A percentile compares a stretch with the other conserved stretches of the same genome.
These are phyloP conservation scores for Oxyteleia sp. DNA, from an alignment of 2,888 invertebrate genomes.

Conservation along the genomic window DNA sequence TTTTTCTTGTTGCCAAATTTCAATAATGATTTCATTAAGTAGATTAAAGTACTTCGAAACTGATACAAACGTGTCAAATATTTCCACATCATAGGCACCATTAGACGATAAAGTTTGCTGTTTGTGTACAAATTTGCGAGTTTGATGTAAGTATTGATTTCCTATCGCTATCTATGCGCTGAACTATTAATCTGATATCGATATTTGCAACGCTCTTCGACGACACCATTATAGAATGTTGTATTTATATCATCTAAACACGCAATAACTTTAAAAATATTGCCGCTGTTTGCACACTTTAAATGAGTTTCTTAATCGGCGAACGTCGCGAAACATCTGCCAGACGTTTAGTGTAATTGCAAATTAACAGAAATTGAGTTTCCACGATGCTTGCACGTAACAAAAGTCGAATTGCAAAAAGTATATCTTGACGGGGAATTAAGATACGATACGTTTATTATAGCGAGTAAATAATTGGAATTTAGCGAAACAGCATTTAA, in stretches of 20 bases:
- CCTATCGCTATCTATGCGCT: slow-evolving; percentile 29
- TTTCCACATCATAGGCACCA: slow-evolving; percentile 37
- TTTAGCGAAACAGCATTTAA: no score
- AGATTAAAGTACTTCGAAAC: background rate
- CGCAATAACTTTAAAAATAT: slow-evolving; percentile 35
- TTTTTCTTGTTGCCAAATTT: no score
- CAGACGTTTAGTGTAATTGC: slow-evolving; percentile 27
- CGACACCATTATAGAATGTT: slow-evolving; percentile 31
- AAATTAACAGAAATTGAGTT: slow-evolving; percentile 34
- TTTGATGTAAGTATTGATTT: slow-evolving; percentile 51
- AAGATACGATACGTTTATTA: no score
- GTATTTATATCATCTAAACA: slow-evolving; percentile 23
- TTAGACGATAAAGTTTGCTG: slow-evolving; percentile 42
- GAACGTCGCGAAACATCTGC: slow-evolving; percentile 36
- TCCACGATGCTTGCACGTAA: background rate
- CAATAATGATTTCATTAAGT: slow-evolving; percentile 11
- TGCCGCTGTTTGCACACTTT: slow-evolving; percentile 20
- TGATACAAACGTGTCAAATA: slow-evolving; percentile 31
- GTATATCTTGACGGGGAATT: no score
- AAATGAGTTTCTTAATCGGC: slow-evolving; percentile 28
- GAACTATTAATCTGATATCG: slow-evolving; percentile 56
- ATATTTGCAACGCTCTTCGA: slow-evolving; percentile 13
- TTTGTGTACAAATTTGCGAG: slow-evolving; percentile 37
- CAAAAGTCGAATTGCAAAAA: background rate
- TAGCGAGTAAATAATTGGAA: no score